These are phyloP conservation scores for Drosophila miranda DNA, from an alignment of 1,140 invertebrate species.

Conservation along the genomic window DNA sequence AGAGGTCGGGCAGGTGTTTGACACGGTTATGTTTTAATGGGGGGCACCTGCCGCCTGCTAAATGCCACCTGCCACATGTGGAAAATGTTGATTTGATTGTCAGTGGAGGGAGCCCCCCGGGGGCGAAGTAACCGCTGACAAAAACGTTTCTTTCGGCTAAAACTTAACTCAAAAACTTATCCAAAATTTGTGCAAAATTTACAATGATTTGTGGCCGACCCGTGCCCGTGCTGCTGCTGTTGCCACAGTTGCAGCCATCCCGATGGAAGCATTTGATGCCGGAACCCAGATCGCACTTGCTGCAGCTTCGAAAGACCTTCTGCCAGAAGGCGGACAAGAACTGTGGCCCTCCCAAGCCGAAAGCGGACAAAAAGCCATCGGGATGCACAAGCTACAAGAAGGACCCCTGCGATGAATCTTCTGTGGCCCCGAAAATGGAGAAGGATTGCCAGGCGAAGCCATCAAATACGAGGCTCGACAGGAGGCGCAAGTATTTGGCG, in stretches of 20 bases:
- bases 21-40: conserved; percentile 62
- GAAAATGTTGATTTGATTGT: conserved; percentile 51
- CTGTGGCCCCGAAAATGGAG: too few relatives aligned
- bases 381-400: conserved; percentile 8
- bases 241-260: background rate
- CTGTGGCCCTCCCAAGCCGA: background rate
- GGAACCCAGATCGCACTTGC: background rate
- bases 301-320: background rate
- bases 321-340: too few relatives aligned
- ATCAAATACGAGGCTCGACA: too few relatives aligned
- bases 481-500: background rate
- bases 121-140: background rate
- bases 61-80: too few relatives aligned
- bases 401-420: background rate
- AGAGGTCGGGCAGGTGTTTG: conserved; percentile 39
- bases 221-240: background rate
- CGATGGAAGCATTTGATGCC: conserved; percentile 5
- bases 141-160: background rate
- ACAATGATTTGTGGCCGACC: background rate
- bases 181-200: background rate
- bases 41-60: conserved; percentile 27
- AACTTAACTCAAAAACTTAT: background rate
- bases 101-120: conserved; percentile 3
- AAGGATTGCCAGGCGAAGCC: background rate
- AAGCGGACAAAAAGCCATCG: background rate